A percentile compares a stretch with the other conserved stretches of the same genome.
phyloP scores from a whole-genome alignment of 2,888 invertebrate genomes.

The Xestia sexstrigata region DNA sequence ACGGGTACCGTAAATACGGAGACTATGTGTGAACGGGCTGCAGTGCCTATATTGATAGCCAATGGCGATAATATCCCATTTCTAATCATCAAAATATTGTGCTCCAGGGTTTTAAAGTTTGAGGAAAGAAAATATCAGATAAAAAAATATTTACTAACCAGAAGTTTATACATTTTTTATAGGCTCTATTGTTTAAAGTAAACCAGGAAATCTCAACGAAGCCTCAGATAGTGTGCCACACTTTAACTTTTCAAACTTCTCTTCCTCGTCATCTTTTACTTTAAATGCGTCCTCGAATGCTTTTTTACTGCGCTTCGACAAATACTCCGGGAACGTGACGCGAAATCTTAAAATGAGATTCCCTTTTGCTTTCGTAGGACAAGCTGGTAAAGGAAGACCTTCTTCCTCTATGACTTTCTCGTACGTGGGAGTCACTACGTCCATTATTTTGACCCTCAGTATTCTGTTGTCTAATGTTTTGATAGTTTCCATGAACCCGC shows the following conservation, averaged over 20 bases:
- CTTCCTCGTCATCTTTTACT: slow-evolving; percentile 79
- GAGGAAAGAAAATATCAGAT: not conserved
- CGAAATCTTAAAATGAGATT: slow-evolving; percentile 93
- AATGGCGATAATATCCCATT: not conserved
- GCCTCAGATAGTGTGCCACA: slow-evolving; percentile 79
- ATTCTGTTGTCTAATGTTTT: slow-evolving; percentile 93
- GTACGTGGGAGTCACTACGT: slow-evolving; percentile 93
- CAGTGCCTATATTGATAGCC: not conserved
- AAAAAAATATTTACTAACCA: not conserved
- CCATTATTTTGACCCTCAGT: slow-evolving; percentile 93
- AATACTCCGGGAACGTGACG: slow-evolving; percentile 82
- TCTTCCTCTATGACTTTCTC: slow-evolving; percentile 93
- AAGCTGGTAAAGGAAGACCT: slow-evolving; percentile 93
- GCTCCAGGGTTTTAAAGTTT: not conserved
- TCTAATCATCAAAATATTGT: not conserved
- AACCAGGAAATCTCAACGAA: not conserved
- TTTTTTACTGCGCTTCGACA: slow-evolving; percentile 85
- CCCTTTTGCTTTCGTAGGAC: slow-evolving; percentile 91
- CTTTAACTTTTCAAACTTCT: slow-evolving; percentile 79
- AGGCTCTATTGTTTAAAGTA: not conserved
- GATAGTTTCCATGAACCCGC: slow-evolving; percentile 92
- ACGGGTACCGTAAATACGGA: no score
- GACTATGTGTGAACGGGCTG: no score
- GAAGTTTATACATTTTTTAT: not conserved
- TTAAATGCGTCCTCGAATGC: slow-evolving; percentile 85